phyloP scores from a whole-genome alignment of 2,113 vertebrate genomes.

The Ictidomys tridecemlineatus region DNA sequence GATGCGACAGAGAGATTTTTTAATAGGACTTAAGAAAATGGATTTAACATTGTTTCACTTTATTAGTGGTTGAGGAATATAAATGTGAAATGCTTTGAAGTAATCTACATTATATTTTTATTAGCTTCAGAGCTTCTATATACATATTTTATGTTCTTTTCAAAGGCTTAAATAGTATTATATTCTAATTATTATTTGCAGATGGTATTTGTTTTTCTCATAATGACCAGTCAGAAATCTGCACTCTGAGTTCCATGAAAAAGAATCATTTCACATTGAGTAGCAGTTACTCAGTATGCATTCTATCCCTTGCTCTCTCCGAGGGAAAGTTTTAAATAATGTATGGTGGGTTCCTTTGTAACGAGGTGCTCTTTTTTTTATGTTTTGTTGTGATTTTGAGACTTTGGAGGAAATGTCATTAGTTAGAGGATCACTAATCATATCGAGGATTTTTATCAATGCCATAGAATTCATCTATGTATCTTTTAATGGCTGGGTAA shows the following conservation, averaged over 20 bases:
- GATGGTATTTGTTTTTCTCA: slow-evolving; percentile 58
- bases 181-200: slow-evolving; percentile 75
- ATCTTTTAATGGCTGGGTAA: slow-evolving; percentile 30
- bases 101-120: slow-evolving; percentile 64
- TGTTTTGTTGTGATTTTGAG: slow-evolving; percentile 75
- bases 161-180: slow-evolving; percentile 65
- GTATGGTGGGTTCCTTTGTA: slow-evolving; percentile 65
- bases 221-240: slow-evolving; percentile 54
- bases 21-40: slow-evolving; percentile 58
- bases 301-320: slow-evolving; percentile 65
- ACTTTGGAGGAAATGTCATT: slow-evolving; percentile 70
- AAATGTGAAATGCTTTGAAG: slow-evolving; percentile 66
- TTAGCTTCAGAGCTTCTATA: slow-evolving; percentile 48
- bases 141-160: slow-evolving; percentile 74
- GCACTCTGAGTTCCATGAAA: neutral
- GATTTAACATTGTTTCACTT: slow-evolving; percentile 71
- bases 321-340: slow-evolving; percentile 77
- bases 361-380: slow-evolving; percentile 59
- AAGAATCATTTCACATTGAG: slow-evolving; percentile 52
- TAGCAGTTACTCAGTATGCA: neutral
- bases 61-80: slow-evolving; percentile 41
- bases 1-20: slow-evolving; percentile 71
- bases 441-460: slow-evolving; percentile 57
- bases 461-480: slow-evolving; percentile 54
- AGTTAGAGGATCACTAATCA: slow-evolving; percentile 69